Conservation (phyloP, 2,113 vertebrate genomes). For the Albula glossodonta region DNA sequence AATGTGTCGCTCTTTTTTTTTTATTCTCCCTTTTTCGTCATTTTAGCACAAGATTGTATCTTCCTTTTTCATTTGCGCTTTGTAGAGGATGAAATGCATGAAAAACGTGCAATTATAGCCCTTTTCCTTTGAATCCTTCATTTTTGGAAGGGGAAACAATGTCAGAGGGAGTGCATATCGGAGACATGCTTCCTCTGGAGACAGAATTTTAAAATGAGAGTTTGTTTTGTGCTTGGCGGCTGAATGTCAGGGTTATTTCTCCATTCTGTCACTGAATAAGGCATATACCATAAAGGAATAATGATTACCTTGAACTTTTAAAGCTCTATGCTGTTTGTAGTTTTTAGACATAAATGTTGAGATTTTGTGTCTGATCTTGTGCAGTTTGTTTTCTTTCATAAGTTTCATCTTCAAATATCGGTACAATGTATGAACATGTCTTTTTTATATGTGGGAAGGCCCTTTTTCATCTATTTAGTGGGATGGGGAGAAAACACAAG, state of each 20-base stretch:
- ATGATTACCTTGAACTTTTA: not conserved
- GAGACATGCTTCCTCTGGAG: not conserved
- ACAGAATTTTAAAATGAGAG: not conserved
- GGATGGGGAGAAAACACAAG: not conserved
- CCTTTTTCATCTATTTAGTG: not conserved
- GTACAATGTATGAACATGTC: conserved; percentile 43
- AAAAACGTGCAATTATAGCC: not conserved
- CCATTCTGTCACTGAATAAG: not conserved
- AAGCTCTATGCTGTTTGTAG: not conserved
- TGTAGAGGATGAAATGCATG: not conserved
- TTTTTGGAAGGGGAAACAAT: not conserved
- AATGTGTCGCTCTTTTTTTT: conserved; percentile 20
- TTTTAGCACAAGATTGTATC: not conserved
- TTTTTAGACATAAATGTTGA: not conserved
- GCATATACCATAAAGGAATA: not conserved
- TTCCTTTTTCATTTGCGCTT: conserved; percentile 10
- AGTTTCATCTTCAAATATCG: not conserved
- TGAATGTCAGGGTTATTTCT: not conserved
- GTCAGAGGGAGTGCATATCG: not conserved
- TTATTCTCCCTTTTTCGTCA: not conserved
- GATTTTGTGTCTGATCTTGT: not conserved
- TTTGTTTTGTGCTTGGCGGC: not conserved
- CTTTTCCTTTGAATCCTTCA: not conserved
- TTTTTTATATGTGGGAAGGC: conserved; percentile 40
- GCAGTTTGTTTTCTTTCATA: not conserved